Conservation (phyloP, 2,888 invertebrate genomes). For the Silvanus unidentatus region DNA sequence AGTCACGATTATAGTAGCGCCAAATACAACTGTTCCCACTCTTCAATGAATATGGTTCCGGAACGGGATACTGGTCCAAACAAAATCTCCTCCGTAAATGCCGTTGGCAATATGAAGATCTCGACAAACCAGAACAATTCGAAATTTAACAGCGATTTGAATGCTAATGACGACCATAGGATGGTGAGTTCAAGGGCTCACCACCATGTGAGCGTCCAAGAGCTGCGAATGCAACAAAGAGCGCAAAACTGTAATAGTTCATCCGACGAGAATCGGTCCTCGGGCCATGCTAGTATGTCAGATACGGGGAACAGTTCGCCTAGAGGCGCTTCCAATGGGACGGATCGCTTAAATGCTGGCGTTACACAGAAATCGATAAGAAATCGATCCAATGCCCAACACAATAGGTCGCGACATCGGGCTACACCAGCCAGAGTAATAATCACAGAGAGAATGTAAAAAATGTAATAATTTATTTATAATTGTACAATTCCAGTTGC, state of each 20-base stretch:
- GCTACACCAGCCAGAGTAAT: constrained; percentile 62
- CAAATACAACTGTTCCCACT: constrained; percentile 34
- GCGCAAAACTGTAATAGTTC: constrained; percentile 57
- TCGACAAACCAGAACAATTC: constrained; percentile 28
- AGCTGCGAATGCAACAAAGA: constrained; percentile 49
- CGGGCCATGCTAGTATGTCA: constrained; percentile 92
- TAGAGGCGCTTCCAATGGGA: constrained; percentile 52
- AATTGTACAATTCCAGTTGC: too few species aligned
- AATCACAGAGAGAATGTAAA: constrained; percentile 7
- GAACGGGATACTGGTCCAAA: constrained; percentile 50
- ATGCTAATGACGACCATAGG: constrained; percentile 31
- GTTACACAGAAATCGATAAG: constrained; percentile 60
- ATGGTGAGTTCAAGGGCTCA: constrained; percentile 48
- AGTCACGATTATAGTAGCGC: constrained; percentile 30
- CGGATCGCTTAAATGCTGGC: constrained; percentile 59
- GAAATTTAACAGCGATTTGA: constrained; percentile 28
- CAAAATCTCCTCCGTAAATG: constrained; percentile 43
- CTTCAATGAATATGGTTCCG: constrained; percentile 47
- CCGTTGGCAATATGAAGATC: constrained; percentile 35
- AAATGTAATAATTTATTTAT: too few species aligned
- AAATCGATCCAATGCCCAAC: constrained; percentile 57
- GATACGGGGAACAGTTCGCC: constrained; percentile 71
- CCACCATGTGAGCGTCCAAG: constrained; percentile 59
- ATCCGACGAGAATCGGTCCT: constrained; percentile 85
- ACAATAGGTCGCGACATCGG: constrained; percentile 57